Conservation (phyloP, 2,797 vertebrate species). For the Xiphorhynchus erythropygius region DNA sequence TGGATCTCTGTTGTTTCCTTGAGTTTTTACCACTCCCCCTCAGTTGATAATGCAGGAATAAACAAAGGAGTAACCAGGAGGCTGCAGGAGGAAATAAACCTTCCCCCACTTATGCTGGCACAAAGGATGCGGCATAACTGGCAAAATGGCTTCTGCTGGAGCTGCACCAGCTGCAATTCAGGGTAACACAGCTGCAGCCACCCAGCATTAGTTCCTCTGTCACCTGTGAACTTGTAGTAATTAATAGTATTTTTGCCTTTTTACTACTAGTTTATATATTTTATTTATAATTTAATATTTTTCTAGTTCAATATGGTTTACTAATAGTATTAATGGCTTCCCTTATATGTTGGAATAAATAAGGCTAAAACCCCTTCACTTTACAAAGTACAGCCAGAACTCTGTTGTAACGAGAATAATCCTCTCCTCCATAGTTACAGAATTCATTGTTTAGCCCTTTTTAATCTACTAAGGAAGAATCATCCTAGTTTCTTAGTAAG, state of each 20-base stretch:
- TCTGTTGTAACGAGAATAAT: background rate
- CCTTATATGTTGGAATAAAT: background rate
- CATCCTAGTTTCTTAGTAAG: background rate
- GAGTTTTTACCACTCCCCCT: background rate
- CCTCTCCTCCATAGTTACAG: background rate
- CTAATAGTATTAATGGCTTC: background rate
- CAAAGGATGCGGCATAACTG: background rate
- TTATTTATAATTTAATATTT: background rate
- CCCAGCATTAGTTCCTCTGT: background rate
- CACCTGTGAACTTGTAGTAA: background rate
- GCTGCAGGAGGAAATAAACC: background rate
- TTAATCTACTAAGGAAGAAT: background rate
- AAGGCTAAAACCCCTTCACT: background rate
- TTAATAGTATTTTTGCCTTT: background rate
- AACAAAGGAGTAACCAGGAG: background rate
- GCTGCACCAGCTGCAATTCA: background rate
- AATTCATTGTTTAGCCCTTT: background rate
- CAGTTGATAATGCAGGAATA: background rate
- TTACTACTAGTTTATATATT: background rate
- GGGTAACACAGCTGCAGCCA: background rate
- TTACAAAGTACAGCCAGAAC: background rate
- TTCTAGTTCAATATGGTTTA: background rate
- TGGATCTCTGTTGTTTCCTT: background rate
- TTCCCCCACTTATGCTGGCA: fast-evolving
- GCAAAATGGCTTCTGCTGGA: background rate